Conservation (phyloP, 2,888 invertebrate species). For the Andrena praecox region DNA sequence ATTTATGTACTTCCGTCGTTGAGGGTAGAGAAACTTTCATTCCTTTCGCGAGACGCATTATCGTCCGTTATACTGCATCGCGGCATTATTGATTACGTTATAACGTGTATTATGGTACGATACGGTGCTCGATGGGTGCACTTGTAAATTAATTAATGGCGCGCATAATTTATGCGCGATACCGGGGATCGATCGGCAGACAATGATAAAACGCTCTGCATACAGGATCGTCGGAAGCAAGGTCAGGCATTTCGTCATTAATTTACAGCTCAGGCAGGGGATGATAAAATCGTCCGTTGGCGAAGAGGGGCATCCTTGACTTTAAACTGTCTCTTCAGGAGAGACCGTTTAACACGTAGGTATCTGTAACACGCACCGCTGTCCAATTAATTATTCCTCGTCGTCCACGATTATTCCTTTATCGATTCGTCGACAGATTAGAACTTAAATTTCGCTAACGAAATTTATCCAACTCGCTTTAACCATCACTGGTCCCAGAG, state of each 20-base stretch:
- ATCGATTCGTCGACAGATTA: constrained; percentile 17
- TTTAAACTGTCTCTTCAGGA: constrained; percentile 39
- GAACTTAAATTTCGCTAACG: not conserved
- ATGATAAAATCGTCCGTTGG: constrained; percentile 64
- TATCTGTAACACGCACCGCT: constrained; percentile 28
- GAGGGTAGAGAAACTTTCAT: no score
- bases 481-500: not conserved
- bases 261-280: constrained; percentile 54
- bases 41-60: no score
- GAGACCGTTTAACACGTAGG: constrained; percentile 49
- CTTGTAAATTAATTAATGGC: constrained; percentile 55
- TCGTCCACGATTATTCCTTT: constrained; percentile 19
- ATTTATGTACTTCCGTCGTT: no score
- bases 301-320: constrained; percentile 65
- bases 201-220: constrained; percentile 61
- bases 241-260: constrained; percentile 57
- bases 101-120: constrained; percentile 20
- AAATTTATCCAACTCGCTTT: not conserved
- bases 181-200: constrained; percentile 56
- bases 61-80: not conserved
- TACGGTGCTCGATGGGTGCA: not conserved
- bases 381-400: constrained; percentile 46
- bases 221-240: constrained; percentile 54
- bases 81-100: constrained; percentile 29
- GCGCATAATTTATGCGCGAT: constrained; percentile 53